phyloP scores from a whole-genome alignment of 2,113 vertebrate genomes.

The Jaculus jaculus region DNA sequence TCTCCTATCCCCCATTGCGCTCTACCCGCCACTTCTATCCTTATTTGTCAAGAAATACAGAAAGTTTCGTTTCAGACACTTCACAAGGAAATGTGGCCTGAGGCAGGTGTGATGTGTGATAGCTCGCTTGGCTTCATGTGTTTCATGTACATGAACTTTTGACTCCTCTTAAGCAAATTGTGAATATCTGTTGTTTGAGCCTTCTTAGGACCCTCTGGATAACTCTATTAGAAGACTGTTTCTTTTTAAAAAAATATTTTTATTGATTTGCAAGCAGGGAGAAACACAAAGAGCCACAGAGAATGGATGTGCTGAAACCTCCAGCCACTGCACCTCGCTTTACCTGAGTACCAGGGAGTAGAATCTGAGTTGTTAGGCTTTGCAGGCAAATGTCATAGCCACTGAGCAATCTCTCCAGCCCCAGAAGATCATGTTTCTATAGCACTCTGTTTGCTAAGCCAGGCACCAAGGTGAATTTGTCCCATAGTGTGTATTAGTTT shows the following conservation, averaged over 20 bases:
- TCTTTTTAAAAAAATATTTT: too few species aligned
- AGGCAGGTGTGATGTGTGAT: background rate
- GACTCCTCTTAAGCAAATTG: background rate
- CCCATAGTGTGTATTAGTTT: background rate
- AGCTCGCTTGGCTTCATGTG: background rate
- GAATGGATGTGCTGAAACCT: too few species aligned
- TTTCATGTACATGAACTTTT: background rate
- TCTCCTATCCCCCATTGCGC: background rate
- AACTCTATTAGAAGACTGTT: background rate
- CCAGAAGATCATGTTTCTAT: background rate
- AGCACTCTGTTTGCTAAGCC: background rate
- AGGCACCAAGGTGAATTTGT: background rate
- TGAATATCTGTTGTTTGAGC: background rate
- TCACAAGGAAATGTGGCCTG: background rate
- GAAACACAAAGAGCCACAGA: too few species aligned
- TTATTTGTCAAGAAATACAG: background rate
- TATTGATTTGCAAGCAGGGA: too few species aligned
- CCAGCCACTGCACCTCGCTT: too few species aligned
- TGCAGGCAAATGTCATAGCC: too few species aligned
- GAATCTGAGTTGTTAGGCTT: too few species aligned
- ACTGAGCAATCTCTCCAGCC: too few species aligned
- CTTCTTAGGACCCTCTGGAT: background rate
- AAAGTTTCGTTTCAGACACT: background rate
- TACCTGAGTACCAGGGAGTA: too few species aligned
- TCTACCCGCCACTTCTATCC: background rate